Percentiles rank a stretch among this genome's conserved stretches.
These are phyloP conservation scores for Rhopalosiphum nymphaeae DNA, from an alignment of 2,888 invertebrate species.

Conservation along the genomic window DNA sequence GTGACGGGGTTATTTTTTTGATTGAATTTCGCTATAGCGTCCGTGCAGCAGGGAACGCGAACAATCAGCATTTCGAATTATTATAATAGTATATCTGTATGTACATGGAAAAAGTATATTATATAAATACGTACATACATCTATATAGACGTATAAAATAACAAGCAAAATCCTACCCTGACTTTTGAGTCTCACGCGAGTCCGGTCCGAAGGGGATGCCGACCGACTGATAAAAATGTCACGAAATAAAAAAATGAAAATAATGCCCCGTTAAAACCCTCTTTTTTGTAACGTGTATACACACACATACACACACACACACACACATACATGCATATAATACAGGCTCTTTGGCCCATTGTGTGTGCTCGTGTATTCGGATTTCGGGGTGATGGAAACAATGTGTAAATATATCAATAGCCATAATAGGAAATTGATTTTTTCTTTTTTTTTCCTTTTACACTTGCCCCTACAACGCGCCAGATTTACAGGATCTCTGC, in stretches of 20 bases:
- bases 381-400: conserved; percentile 53
- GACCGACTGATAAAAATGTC: conserved; percentile 59
- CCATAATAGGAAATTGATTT: conserved; percentile 53
- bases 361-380: not conserved
- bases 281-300: not conserved
- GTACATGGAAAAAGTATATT: not conserved
- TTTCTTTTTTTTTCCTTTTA: not conserved
- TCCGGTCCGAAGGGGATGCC: conserved; percentile 35
- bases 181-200: conserved; percentile 56
- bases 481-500: not conserved
- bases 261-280: conserved; percentile 39
- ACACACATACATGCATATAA: not conserved
- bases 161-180: conserved; percentile 46
- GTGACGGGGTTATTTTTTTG: conserved; percentile 1
- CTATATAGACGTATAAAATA: conserved; percentile 3
- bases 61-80: conserved; percentile 45
- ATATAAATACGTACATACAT: not conserved
- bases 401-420: conserved; percentile 52
- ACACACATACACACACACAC: not conserved
- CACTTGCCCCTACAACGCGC: conserved; percentile 22
- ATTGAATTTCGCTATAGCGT: conserved; percentile 22
- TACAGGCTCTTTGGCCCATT: not conserved
- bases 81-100: not conserved
- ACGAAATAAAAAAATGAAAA: conserved; percentile 26
- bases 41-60: not conserved